phyloP scores from a whole-genome alignment of 2,113 vertebrate genomes.

The Oreochromis aureus region DNA sequence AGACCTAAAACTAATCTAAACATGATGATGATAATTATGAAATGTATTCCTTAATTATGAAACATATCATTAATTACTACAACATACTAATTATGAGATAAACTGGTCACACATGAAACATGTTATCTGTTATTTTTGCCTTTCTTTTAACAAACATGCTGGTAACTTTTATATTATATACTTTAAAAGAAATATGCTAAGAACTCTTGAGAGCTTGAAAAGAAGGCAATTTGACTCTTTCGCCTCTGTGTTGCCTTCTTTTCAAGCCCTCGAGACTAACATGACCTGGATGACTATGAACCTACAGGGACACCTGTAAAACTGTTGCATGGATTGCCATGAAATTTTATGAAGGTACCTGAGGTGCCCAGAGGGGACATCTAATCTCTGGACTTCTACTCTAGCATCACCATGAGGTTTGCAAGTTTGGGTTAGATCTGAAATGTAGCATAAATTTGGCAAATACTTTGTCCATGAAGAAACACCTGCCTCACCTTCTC shows the following conservation, averaged over 20 bases:
- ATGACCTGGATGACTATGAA: not conserved
- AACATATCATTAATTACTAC: not conserved
- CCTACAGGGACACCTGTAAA: not conserved
- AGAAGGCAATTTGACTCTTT: not conserved
- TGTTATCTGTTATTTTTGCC: not conserved
- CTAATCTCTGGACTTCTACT: not conserved
- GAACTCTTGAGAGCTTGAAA: not conserved
- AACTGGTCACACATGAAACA: not conserved
- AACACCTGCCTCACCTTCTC: not conserved
- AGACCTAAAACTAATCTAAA: not conserved
- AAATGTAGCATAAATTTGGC: not conserved
- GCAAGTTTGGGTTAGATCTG: not conserved
- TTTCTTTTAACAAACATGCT: not conserved
- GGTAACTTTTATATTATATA: not conserved
- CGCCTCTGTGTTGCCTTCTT: not conserved
- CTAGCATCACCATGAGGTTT: not conserved
- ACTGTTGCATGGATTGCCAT: not conserved
- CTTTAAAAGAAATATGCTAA: not conserved
- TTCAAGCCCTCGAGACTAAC: not conserved
- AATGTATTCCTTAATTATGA: not conserved
- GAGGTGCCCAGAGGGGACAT: not conserved
- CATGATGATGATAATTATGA: not conserved
- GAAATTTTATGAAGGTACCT: not conserved
- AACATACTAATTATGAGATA: not conserved
- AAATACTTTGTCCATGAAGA: not conserved